Conservation (phyloP, 2,113 vertebrate species). For the Platycercus adscitus region DNA sequence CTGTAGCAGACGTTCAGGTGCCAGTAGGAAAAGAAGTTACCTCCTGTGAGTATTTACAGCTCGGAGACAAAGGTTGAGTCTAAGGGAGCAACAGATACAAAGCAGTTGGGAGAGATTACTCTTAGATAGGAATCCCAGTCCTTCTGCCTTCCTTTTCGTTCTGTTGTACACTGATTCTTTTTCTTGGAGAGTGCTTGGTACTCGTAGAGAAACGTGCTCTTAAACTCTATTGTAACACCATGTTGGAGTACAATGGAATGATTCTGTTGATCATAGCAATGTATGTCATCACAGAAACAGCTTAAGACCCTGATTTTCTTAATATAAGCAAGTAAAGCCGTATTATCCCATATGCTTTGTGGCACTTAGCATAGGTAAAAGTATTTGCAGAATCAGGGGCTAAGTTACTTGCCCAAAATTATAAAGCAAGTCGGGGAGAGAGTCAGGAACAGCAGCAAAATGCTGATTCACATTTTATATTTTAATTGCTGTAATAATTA, state of each 20-base stretch:
- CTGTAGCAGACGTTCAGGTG: background rate
- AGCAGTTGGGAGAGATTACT: background rate
- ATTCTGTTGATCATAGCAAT: background rate
- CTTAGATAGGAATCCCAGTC: background rate
- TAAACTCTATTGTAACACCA: background rate
- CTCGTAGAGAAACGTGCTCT: background rate
- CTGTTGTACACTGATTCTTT: background rate
- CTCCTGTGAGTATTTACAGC: background rate
- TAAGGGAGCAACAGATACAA: background rate
- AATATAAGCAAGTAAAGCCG: background rate
- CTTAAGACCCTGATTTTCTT: background rate
- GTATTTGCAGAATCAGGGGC: background rate
- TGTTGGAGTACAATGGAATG: background rate
- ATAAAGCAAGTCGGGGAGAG: background rate
- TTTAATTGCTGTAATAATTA: conserved; percentile 51
- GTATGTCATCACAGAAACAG: background rate
- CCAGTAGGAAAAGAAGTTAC: background rate
- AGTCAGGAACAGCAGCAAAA: conserved; percentile 8
- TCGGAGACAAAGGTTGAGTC: background rate
- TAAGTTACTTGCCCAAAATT: background rate
- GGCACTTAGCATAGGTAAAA: background rate
- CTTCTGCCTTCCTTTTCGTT: background rate
- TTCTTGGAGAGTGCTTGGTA: background rate
- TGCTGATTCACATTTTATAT: conserved; percentile 3
- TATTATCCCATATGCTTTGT: background rate